These are phyloP conservation scores for Drosophila mayri DNA, from an alignment of 1,140 invertebrate genomes.

Conservation along the genomic window DNA sequence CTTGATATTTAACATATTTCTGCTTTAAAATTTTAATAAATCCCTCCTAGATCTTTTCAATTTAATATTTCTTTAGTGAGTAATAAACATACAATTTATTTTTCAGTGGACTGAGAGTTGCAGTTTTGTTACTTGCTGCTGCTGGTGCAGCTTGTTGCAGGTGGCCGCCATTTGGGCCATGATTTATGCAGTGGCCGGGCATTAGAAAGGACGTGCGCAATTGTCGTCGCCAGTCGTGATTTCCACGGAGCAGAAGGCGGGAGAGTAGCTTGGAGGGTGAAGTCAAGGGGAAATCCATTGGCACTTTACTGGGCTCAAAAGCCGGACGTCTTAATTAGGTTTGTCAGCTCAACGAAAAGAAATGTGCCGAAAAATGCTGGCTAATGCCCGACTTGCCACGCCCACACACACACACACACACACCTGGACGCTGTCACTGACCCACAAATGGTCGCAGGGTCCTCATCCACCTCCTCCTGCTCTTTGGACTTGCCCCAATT, in stretches of 20 bases:
- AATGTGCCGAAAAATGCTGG: constrained; percentile 39
- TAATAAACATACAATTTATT: neutral
- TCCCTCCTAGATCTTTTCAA: neutral
- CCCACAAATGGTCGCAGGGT: constrained; percentile 29
- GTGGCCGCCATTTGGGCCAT: constrained; percentile 52
- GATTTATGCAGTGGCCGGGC: constrained; percentile 53
- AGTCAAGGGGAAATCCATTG: constrained; percentile 8
- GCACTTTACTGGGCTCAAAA: constrained; percentile 17
- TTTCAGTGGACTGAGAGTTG: constrained; percentile 8
- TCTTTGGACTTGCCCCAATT: constrained; percentile 44
- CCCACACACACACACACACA: constrained; percentile 7
- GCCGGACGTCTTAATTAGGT: constrained; percentile 53
- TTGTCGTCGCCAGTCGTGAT: constrained; percentile 53
- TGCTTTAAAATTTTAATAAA: neutral
- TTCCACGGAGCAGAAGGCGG: constrained; percentile 2
- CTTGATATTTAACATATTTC: neutral
- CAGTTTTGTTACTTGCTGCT: constrained; percentile 7
- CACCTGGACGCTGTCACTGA: constrained; percentile 18
- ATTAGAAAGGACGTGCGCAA: constrained; percentile 55
- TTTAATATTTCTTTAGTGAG: neutral
- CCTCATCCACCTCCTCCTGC: neutral
- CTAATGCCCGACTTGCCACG: constrained; percentile 34
- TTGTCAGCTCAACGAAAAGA: constrained; percentile 37
- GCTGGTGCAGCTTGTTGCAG: constrained; percentile 28
- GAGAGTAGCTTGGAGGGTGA: neutral